These are phyloP conservation scores for Tupaia chinensis DNA, from an alignment of 2,113 vertebrate species.

Conservation along the genomic window DNA sequence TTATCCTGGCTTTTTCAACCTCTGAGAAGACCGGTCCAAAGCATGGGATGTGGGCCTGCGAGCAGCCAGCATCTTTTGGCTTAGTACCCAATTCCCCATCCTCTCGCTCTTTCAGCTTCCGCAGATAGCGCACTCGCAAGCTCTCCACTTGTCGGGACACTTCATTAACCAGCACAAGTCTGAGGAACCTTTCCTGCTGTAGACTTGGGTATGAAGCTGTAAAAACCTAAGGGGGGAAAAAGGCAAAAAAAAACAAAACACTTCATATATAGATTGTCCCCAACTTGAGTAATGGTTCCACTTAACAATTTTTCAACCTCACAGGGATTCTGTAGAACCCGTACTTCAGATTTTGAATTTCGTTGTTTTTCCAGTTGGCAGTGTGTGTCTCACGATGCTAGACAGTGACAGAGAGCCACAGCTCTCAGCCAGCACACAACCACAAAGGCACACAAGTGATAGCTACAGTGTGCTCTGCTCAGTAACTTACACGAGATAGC, in stretches of 20 bases:
- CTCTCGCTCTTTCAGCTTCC: constrained; percentile 47
- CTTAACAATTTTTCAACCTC: no score
- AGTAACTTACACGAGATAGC: no score
- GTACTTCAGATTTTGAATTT: no score
- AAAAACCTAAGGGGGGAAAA: constrained; percentile 88
- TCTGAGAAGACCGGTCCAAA: constrained; percentile 22
- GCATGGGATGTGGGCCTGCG: background rate
- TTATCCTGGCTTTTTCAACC: constrained; percentile 49
- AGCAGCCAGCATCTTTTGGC: background rate
- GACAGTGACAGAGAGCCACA: no score
- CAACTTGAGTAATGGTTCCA: no score
- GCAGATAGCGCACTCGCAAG: constrained; percentile 84
- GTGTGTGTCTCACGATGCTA: no score
- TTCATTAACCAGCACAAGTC: constrained; percentile 88
- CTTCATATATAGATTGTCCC: background rate
- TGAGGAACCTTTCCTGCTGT: constrained; percentile 91
- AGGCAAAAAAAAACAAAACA: background rate
- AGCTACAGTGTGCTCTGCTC: no score
- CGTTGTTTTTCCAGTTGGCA: no score
- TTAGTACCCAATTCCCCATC: background rate
- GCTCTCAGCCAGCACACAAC: no score
- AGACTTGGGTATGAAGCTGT: constrained; percentile 94
- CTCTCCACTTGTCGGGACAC: constrained; percentile 87
- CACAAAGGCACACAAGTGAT: no score
- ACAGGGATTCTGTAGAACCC: no score